These are phyloP conservation scores for Channa maculata DNA, from an alignment of 2,113 vertebrate species.

Conservation along the genomic window DNA sequence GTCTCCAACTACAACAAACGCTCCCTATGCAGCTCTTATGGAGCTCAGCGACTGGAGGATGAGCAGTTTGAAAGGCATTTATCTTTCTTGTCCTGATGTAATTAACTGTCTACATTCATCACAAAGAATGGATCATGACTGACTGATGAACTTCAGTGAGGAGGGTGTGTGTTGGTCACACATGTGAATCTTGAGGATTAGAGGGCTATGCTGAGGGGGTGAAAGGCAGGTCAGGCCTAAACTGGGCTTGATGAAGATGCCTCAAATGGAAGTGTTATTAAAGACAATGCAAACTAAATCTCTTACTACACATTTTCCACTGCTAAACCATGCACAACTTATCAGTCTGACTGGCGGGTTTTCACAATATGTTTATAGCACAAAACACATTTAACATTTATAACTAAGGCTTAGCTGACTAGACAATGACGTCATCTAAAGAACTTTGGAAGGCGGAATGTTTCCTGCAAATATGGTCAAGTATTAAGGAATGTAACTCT, in stretches of 20 bases:
- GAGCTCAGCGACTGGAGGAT: conserved; percentile 26
- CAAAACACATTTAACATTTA: conserved; percentile 5
- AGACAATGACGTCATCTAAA: neutral
- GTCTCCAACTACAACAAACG: neutral
- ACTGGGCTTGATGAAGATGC: conserved; percentile 58
- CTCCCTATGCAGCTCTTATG: conserved; percentile 22
- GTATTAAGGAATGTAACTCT: neutral
- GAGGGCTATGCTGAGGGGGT: conserved; percentile 63
- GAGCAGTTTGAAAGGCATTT: conserved; percentile 68
- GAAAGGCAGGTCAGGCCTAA: conserved; percentile 71
- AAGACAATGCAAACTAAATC: conserved; percentile 50
- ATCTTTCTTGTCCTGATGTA: conserved; percentile 75
- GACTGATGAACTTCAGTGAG: conserved; percentile 70
- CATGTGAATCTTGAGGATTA: conserved; percentile 69
- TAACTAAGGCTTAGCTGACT: neutral
- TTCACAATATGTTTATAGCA: conserved; percentile 14
- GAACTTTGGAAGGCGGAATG: too few species aligned
- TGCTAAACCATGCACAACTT: conserved; percentile 15
- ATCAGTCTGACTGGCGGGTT: conserved; percentile 8
- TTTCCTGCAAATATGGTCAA: neutral
- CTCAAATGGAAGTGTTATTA: conserved; percentile 58
- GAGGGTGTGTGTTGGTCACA: conserved; percentile 44
- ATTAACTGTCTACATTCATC: conserved; percentile 74
- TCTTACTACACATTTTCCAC: conserved; percentile 61
- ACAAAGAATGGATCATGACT: conserved; percentile 72